Evolutionary conservation across 2,113 vertebrate species (phyloP).

Genomic region (Mus spicilegus): DNA sequence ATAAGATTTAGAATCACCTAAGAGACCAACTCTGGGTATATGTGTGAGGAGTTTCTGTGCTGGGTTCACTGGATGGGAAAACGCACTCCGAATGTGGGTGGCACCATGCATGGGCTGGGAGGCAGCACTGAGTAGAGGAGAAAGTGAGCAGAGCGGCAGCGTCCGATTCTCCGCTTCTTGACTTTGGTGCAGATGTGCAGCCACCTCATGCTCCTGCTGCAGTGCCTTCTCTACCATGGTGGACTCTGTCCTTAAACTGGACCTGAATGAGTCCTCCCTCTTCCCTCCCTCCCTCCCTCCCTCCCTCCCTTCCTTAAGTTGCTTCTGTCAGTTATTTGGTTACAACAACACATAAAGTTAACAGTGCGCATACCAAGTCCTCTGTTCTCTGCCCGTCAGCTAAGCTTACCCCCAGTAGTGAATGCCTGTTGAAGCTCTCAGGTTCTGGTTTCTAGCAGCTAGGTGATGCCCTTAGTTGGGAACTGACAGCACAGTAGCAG

Average conservation of each 20-base stretch:
- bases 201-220: not conserved
- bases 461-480: not conserved
- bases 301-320: not conserved
- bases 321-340: not conserved
- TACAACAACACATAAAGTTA: not conserved
- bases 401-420: not conserved
- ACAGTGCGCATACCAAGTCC: not conserved
- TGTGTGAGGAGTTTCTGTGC: not conserved
- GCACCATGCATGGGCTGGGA: not conserved
- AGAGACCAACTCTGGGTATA: not conserved
- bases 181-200: not conserved
- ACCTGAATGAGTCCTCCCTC: not conserved
- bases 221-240: too few species aligned
- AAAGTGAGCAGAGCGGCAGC: not conserved
- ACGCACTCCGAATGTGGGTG: not conserved
- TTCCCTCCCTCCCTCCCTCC: not conserved
- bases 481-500: not conserved
- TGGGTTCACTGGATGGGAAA: not conserved
- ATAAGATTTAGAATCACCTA: not conserved
- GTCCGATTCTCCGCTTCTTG: not conserved
- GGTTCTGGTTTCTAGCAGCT: not conserved
- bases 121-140: not conserved
- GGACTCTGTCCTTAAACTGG: not conserved
- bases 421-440: not conserved
- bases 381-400: not conserved